phyloP scores from a whole-genome alignment of 2,888 invertebrate species.

The Acrobasis suavella region DNA sequence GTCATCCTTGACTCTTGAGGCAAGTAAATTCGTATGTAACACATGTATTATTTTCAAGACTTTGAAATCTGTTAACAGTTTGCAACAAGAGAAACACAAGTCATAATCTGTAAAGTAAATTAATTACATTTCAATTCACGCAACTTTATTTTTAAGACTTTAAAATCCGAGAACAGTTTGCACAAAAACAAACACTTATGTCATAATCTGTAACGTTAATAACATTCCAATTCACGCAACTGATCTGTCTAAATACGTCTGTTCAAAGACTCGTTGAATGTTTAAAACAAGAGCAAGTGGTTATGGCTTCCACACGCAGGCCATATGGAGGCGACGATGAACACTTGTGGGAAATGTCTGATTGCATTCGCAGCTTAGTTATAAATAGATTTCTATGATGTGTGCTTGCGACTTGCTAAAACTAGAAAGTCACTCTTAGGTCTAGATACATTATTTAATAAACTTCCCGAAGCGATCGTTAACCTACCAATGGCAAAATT shows the following conservation, averaged over 20 bases:
- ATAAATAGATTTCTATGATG: constrained; percentile 8
- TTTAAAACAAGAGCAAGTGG: constrained; percentile 4
- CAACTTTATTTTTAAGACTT: too few species aligned
- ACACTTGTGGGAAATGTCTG: constrained; percentile 19
- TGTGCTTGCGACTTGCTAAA: too few species aligned
- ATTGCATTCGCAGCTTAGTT: constrained; percentile 21
- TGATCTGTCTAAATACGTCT: not conserved
- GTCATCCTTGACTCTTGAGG: too few species aligned
- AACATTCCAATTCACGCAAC: not conserved
- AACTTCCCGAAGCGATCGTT: too few species aligned
- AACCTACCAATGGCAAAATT: too few species aligned
- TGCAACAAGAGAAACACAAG: not conserved
- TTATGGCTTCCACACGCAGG: constrained; percentile 16
- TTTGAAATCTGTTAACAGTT: too few species aligned
- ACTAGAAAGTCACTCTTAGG: too few species aligned
- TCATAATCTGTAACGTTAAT: not conserved
- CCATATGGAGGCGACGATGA: constrained; percentile 5
- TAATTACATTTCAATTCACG: not conserved
- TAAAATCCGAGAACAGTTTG: too few species aligned
- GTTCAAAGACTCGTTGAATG: not conserved
- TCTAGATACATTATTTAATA: too few species aligned
- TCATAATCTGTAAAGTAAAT: not conserved
- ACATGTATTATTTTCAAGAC: too few species aligned
- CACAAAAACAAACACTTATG: not conserved
- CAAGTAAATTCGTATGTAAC: too few species aligned